Percentiles rank a stretch among this genome's conserved stretches.
phyloP scores from a whole-genome alignment of 2,113 vertebrate species.

The Eubucco bourcierii region DNA sequence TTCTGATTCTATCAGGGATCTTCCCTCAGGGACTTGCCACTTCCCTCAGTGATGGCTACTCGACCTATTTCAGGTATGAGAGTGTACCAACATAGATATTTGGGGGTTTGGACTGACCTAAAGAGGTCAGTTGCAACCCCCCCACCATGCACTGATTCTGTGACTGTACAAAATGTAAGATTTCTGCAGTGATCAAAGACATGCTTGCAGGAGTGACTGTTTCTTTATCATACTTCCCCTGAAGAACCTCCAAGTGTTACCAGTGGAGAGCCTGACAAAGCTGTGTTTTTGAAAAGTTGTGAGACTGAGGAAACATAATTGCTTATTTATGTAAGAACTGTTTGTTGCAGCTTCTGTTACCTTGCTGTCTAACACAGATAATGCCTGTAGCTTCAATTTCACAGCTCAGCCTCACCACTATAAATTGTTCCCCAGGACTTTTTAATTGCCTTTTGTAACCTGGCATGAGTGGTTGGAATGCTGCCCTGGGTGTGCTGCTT shows the following conservation, averaged over 20 bases:
- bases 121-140: too few species aligned
- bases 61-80: not conserved
- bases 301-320: slow-evolving; percentile 38
- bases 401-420: not conserved
- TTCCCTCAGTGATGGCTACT: not conserved
- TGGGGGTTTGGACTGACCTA: too few species aligned
- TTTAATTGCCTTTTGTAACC: not conserved
- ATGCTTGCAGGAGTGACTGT: not conserved
- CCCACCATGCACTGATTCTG: too few species aligned
- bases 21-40: not conserved
- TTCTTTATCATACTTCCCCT: slow-evolving; percentile 30
- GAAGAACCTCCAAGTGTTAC: slow-evolving; percentile 6
- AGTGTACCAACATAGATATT: not conserved
- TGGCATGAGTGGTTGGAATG: not conserved
- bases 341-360: slow-evolving; percentile 20
- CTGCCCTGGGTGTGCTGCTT: too few species aligned
- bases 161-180: not conserved
- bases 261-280: slow-evolving; percentile 12
- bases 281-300: slow-evolving; percentile 33
- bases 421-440: not conserved
- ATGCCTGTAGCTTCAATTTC: not conserved
- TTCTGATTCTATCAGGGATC: not conserved
- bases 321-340: not conserved
- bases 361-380: not conserved
- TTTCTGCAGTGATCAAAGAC: not conserved